Percentiles rank a stretch among this genome's conserved stretches.
Evolutionary conservation across 2,113 vertebrate species (phyloP).

Genomic region (Illadopsis cleaveri): DNA sequence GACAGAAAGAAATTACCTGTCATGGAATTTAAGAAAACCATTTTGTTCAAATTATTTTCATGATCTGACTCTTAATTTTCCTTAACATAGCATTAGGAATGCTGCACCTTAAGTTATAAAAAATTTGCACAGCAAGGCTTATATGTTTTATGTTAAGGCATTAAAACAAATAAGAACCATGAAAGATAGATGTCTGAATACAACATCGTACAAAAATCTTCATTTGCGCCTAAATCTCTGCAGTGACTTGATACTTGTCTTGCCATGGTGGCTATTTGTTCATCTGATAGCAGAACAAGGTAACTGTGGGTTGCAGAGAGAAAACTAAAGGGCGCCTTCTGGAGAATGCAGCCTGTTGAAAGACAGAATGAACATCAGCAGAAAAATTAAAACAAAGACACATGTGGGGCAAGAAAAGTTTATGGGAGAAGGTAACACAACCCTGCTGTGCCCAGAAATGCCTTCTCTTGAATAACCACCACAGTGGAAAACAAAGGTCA

Average conservation of each 20-base stretch:
- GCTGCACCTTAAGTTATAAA: not conserved
- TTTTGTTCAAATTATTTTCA: not conserved
- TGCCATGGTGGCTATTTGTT: not conserved
- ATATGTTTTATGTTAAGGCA: not conserved
- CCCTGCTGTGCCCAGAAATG: not conserved
- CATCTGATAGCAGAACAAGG: not conserved
- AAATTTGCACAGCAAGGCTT: not conserved
- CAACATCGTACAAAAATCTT: not conserved
- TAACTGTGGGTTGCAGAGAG: not conserved
- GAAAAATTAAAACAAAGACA: not conserved
- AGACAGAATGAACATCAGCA: not conserved
- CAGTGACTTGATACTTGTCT: not conserved
- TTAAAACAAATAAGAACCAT: not conserved
- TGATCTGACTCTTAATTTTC: not conserved
- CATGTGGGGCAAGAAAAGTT: not conserved
- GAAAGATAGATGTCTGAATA: not conserved
- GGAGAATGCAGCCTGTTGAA: not conserved
- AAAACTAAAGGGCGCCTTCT: not conserved
- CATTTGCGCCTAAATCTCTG: not conserved
- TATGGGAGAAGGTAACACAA: not conserved
- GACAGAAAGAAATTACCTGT: not conserved
- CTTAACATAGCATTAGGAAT: not conserved
- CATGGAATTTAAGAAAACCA: not conserved
- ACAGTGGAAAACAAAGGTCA: not conserved
- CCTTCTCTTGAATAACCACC: not conserved